A percentile compares a stretch with the other conserved stretches of the same genome.
phyloP scores from a whole-genome alignment of 2,888 invertebrate genomes.

The Lepeophtheirus nordmannii region DNA sequence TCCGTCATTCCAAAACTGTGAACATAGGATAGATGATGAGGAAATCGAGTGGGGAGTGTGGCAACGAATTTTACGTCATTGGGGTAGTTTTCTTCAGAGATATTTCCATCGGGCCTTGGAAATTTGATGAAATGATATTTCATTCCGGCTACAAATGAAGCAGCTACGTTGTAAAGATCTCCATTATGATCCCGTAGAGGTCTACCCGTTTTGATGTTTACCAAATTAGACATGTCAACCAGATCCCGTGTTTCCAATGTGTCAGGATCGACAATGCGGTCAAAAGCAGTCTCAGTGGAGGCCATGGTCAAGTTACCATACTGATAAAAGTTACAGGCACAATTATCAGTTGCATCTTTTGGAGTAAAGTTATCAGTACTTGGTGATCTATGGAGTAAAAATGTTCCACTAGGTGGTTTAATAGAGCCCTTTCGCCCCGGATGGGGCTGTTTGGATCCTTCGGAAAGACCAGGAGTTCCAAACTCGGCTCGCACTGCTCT shows the following conservation, averaged over 20 bases:
- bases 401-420: neutral
- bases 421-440: conserved; percentile 5
- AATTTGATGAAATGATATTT: conserved; percentile 33
- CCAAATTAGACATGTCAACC: conserved; percentile 30
- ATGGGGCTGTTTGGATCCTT: conserved; percentile 37
- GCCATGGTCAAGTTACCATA: conserved; percentile 35
- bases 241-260: conserved; percentile 33
- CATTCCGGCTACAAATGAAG: conserved; percentile 32
- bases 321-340: conserved; percentile 33
- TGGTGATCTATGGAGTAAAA: neutral
- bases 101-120: conserved; percentile 26
- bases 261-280: conserved; percentile 35
- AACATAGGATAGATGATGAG: conserved; percentile 35
- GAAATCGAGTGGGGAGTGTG: conserved; percentile 33
- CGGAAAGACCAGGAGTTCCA: conserved; percentile 37
- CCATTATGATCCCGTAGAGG: conserved; percentile 35
- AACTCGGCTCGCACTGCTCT: conserved; percentile 38
- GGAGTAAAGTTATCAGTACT: neutral
- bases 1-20: conserved; percentile 43
- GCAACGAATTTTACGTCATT: conserved; percentile 28
- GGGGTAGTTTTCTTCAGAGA: neutral
- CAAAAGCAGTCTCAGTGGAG: conserved; percentile 34
- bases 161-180: conserved; percentile 37
- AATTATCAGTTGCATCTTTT: conserved; percentile 34
- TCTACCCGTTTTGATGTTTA: conserved; percentile 26